Evolutionary conservation across 2,797 vertebrate genomes (phyloP), one percentile per base, ranked within the genome.

Genomic region (Mormyrus hasselquistii): DNA sequence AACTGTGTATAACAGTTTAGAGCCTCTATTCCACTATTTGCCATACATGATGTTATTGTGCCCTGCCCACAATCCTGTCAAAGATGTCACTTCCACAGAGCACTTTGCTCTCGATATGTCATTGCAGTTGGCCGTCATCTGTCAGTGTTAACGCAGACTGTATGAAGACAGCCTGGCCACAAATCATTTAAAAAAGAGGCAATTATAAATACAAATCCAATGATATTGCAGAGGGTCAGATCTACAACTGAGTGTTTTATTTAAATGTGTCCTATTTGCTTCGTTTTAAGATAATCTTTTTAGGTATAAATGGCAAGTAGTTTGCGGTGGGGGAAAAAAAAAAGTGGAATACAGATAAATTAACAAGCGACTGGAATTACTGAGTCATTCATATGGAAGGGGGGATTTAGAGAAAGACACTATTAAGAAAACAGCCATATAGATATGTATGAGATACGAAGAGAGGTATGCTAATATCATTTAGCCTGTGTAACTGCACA

Each of bases 131-230:
- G 83, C 49, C 83, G 49, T 85, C 83, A 85, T 85, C 83, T 85
- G 83, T 85, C 83, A 85, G 49, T 14, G 49, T 85, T 85, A 85
- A 53, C 88, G 94, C 94, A 95, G 94, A 96, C 95, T 96, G 95
- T 94, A 93, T 95, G 93, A 92, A 62, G 93, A 93, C 90, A 93
- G 91, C 92, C 49, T 94, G 94, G 94, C 94, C 92, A 91, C 89
- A 92, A 92, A 94, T 94, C 93, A 94, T 94, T 93, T 93, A 92
- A 19, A 34, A 76, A 19, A 34, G 8, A 82, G 88, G 93, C 95
- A 95, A 94, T 95, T 95, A 95, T 93, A 95, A 95, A 96, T 94
- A 93, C 94, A 94, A 94, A 94, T 92, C 94, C 94, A 93, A 86
- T 50, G 14, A 93, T 94, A 88, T 7, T 73, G 93, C 90, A 91